Evolutionary conservation across 2,888 invertebrate genomes (phyloP), one percentile per base, ranked within the genome.

Genomic region (Steinernema hermaphroditum): DNA sequence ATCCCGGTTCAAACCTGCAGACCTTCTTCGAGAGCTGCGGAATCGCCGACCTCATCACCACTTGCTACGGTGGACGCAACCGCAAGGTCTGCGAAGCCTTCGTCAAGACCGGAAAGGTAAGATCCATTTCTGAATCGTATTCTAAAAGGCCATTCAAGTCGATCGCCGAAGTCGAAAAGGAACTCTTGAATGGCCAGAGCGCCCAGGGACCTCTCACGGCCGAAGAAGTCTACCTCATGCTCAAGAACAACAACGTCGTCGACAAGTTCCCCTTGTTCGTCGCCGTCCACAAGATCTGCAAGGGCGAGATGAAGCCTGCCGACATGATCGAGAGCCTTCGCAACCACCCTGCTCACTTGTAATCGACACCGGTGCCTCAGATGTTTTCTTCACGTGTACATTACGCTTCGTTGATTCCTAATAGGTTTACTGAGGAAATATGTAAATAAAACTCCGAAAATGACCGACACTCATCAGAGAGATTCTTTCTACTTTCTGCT

Each of bases 11-110:
- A 83, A 92, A 93, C 87, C 90, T 94, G 57, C 91, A 92, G 71
- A 97, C 97, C 0, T 98, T 97, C 90, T 93, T 98, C 87, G 97
- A 98, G 89, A 96, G 95, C 81, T 98, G 98, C 87, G 98, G 98
- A 32, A 93, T 98, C 2, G 98, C 98, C 74, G 98, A 98, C 90
- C 91, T 98, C 71, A 93, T 98, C 82, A 97, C 97, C 24, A 97
- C 97, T 0, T 98, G 97, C 87, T 97, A 96, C 87, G 96, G 96
- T 88, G 98, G 98, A 24, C 91, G 97, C 78, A 98, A 98, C 88
- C 90, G 96, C 81, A 92, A 92, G 86, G 93, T 96, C 19, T 93
- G 95, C 0, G 96, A 96, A 87, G 96, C 96, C 9, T 96, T 94
- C 87, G 95, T 94, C 29, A 93, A 91, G 87, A 92, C 94, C 2